phyloP scores from a whole-genome alignment of 2,113 vertebrate genomes.

The Malurus alboscapulatus region DNA sequence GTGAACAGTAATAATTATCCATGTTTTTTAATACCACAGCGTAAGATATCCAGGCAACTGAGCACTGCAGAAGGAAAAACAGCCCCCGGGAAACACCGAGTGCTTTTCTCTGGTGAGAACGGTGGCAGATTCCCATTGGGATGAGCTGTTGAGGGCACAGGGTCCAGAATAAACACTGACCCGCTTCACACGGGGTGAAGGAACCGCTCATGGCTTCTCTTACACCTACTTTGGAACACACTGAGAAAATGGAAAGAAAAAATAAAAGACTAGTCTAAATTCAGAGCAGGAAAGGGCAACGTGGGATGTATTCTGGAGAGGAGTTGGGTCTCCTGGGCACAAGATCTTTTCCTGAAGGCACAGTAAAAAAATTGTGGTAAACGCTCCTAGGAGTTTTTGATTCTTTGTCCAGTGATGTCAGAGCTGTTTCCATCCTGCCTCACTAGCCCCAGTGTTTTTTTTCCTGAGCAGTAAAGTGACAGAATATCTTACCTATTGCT shows the following conservation, averaged over 20 bases:
- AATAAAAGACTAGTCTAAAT: too few species aligned
- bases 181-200: accelerated
- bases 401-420: background rate
- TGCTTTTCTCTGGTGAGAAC: background rate
- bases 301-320: background rate
- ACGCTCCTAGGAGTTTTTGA: background rate
- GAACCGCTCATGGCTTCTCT: background rate
- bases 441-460: background rate
- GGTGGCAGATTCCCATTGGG: background rate
- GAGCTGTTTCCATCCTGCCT: background rate
- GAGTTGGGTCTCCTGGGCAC: background rate
- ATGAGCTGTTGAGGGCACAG: background rate
- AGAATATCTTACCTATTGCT: background rate
- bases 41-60: background rate
- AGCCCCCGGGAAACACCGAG: accelerated
- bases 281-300: background rate
- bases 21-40: background rate
- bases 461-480: background rate
- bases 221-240: background rate
- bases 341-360: background rate
- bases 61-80: background rate
- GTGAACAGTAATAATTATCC: background rate
- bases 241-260: background rate
- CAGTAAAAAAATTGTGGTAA: background rate
- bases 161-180: background rate